Evolutionary conservation across 2,888 invertebrate species (phyloP), one percentile per base, ranked within the genome.

Genomic region (Nemotelus pantherinus): DNA sequence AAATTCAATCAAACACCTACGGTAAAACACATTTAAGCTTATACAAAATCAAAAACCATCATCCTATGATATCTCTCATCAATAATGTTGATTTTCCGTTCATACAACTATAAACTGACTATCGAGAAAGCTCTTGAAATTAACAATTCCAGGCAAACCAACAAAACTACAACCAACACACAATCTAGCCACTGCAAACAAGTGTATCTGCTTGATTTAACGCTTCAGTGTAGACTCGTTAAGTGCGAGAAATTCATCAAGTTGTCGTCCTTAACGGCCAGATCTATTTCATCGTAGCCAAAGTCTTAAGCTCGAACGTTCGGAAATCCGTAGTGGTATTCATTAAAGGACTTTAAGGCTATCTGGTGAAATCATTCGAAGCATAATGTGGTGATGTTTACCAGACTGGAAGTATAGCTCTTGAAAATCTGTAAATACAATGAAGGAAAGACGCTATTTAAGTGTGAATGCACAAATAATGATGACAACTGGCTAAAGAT

Each of bases 181-280:
- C 70, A 55, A 55, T 53, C 70, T 47, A 45, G 65, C 65, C 70
- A 41, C 10, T 9, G 70, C 53, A 53, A 53, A 53, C 10, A 43
- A 70, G 70, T 43, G 43, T 53, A 70, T 70, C 55, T 70, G 53
- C 70, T 44, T 70, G 55, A 70, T 70, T 70, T 55, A 70, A 70
- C 55, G 70, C 70, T 70, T 70, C 43, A 55, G 70, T 70, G 70
- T 70, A 55, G 70, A 55, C 70, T 70, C 7, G 70, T 55, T 70
- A 43, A 70, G 9, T 55, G 43, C 55, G 47, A 6, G 70, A 70
- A 25, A 70, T 70, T 70, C 55, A 55, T 70, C 70, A 70, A 55
- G 41, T 70, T 70, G 70, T 70, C 53, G 53, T 70, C 55, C 7
- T 43, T n/a, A 4, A 53, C n/a, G 47, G 43, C 50, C 53, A 55